These are phyloP conservation scores for Orestias chungarensis DNA, from an alignment of 2,797 vertebrate genomes.

Conservation along the genomic window DNA sequence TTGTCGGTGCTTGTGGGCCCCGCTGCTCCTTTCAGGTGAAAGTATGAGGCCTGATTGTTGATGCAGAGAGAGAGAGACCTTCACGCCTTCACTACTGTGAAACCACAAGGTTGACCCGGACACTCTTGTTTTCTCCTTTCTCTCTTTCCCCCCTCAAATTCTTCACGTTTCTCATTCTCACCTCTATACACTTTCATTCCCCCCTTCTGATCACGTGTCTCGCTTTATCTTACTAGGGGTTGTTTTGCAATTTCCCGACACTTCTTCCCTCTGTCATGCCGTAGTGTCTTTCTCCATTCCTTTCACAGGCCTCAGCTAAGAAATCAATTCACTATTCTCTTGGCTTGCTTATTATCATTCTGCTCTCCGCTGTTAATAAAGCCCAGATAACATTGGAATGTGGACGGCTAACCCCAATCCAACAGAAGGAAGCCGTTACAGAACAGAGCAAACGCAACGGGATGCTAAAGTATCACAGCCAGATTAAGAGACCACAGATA, in stretches of 20 bases:
- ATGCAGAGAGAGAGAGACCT: constrained; percentile 64
- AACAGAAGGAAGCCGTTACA: constrained; percentile 47
- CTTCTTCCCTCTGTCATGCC: neutral
- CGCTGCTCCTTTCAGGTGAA: constrained; percentile 73
- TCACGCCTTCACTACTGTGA: constrained; percentile 40
- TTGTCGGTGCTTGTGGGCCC: constrained; percentile 64
- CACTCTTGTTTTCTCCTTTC: constrained; percentile 14
- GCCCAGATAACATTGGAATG: constrained; percentile 62
- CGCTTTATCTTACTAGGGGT: constrained; percentile 25
- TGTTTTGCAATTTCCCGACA: constrained; percentile 27
- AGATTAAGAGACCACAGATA: too few species aligned
- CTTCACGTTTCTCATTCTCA: constrained; percentile 21
- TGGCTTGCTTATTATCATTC: constrained; percentile 68
- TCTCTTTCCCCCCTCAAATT: neutral
- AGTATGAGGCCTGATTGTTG: constrained; percentile 63
- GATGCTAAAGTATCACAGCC: too few species aligned
- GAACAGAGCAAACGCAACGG: too few species aligned
- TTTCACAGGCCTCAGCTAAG: constrained; percentile 22
- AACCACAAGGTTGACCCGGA: constrained; percentile 30
- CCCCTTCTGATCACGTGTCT: constrained; percentile 24
- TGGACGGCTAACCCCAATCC: constrained; percentile 36
- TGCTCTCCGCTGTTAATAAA: constrained; percentile 68
- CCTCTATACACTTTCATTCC: constrained; percentile 29
- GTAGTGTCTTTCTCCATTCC: constrained; percentile 9
- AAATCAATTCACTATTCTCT: constrained; percentile 63